Evolutionary conservation across 2,113 vertebrate species (phyloP), one percentile per base, ranked within the genome.

Genomic region (Turdus rufiventris): DNA sequence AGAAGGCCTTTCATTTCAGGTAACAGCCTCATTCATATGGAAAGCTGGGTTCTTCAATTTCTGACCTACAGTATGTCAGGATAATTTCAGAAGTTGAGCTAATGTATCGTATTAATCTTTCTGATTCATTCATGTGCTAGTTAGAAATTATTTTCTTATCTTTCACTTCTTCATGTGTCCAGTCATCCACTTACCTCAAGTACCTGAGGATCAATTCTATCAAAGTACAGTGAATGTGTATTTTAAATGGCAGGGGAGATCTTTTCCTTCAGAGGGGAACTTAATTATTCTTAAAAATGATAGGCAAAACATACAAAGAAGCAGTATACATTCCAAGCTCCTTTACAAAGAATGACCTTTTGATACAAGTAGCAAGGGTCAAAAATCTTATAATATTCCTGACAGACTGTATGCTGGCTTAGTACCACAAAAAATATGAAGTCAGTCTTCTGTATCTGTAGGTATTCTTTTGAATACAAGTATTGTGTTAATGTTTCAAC

Each of bases 131-230:
- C 48, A 50, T 91, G 15, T 85, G 40, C 62, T 86, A 85, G 78
- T 77, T 14, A 28, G 61, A 96, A 96, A 94, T 71, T 95, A 34
- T 94, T 97, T 92, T 76, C 75, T 93, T 97, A 95, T 96, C 94
- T 97, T 95, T 94, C 84, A 90, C 95, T 93, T 96, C 56, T 84
- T 79, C 62, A 45, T 26, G 54, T 42, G 60, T 70, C 78, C 61
- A 89, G 8, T 92, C 89, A 85, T 95, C 91, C 54, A 75, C 89
- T 97, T 97, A 91, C 80, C 88, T 96, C 78, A 89, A 89, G 78
- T 75, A 91, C 62, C 43, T 80, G 85, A 92, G 85, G 58, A 74
- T 90, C 89, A 84, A n/a, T 78, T 97, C 76, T 83, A 50, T 96
- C 95, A 77, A 56, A 48, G 26, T 77, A 21, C 28, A 31, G 4